Evolutionary conservation across 2,797 vertebrate species (phyloP).

Genomic region (Microctenopoma steveboyesi): DNA sequence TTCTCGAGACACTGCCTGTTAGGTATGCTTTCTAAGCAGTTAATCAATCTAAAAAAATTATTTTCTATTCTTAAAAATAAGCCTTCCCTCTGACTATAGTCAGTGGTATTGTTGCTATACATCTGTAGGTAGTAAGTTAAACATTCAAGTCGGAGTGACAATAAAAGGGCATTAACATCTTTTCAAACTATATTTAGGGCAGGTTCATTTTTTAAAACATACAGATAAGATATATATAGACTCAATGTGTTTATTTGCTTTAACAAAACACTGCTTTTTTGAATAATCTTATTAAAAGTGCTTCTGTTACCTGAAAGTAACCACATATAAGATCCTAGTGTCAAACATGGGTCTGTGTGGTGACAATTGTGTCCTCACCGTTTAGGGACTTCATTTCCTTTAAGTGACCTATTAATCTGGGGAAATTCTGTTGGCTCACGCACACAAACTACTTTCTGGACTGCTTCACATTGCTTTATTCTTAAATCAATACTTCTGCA

Average conservation of each 20-base stretch:
- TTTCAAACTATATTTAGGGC: no score
- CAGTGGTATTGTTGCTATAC: background rate
- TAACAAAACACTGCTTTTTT: no score
- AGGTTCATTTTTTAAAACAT: no score
- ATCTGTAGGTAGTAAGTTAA: background rate
- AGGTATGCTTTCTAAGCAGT: background rate
- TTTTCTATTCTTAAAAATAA: background rate
- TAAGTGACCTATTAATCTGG: conserved; percentile 86
- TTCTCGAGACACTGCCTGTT: background rate
- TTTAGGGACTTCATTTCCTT: no score
- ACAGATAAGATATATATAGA: no score
- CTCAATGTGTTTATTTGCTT: no score
- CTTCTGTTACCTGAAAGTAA: no score
- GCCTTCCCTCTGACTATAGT: background rate
- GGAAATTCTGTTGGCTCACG: conserved; percentile 81
- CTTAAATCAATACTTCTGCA: conserved; percentile 71
- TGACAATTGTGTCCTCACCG: no score
- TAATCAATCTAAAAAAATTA: background rate
- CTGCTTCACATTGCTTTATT: conserved; percentile 67
- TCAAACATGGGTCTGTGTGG: no score
- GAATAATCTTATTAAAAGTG: no score
- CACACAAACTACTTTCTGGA: conserved; percentile 81
- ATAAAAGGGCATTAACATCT: no score
- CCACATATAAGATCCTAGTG: no score
- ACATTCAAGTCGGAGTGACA: background rate